Percentiles rank a stretch among this genome's conserved stretches.
These are phyloP conservation scores for Siphamia tubifer DNA, from an alignment of 2,113 vertebrate genomes.

Conservation along the genomic window DNA sequence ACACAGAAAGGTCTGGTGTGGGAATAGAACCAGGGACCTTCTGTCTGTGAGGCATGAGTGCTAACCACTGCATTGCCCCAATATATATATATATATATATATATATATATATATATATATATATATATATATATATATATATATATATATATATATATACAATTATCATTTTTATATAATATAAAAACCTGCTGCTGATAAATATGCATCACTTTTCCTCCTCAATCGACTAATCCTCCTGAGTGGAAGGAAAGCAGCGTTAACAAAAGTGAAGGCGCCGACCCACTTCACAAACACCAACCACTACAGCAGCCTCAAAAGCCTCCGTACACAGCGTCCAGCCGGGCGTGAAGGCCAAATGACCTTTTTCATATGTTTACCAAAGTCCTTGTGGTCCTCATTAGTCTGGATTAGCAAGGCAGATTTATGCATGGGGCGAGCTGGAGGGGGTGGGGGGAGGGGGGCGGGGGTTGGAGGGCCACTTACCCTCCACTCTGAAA, in stretches of 20 bases:
- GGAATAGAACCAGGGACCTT: too few species aligned
- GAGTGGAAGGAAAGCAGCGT: background rate
- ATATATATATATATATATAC: too few species aligned
- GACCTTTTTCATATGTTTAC: conserved; percentile 53
- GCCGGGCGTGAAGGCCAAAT: conserved; percentile 41
- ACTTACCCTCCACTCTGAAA: background rate
- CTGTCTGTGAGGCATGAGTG: too few species aligned
- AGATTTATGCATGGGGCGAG: conserved; percentile 29
- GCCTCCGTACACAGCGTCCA: background rate
- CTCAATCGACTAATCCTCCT: background rate
- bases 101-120: too few species aligned
- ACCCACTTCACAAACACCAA: conserved; percentile 10
- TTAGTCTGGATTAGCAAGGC: conserved; percentile 53
- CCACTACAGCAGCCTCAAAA: background rate
- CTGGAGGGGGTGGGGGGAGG: background rate
- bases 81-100: too few species aligned
- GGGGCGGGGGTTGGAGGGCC: background rate
- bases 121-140: too few species aligned
- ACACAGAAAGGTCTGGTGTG: too few species aligned
- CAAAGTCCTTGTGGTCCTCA: conserved; percentile 35
- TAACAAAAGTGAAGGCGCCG: conserved; percentile 4
- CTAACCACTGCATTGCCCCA: too few species aligned
- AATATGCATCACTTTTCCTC: background rate
- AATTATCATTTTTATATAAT: too few species aligned
- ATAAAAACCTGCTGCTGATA: background rate